Base-by-base conservation (phyloP, 2,888 invertebrate species). In the Brenthis hecate region DNA sequence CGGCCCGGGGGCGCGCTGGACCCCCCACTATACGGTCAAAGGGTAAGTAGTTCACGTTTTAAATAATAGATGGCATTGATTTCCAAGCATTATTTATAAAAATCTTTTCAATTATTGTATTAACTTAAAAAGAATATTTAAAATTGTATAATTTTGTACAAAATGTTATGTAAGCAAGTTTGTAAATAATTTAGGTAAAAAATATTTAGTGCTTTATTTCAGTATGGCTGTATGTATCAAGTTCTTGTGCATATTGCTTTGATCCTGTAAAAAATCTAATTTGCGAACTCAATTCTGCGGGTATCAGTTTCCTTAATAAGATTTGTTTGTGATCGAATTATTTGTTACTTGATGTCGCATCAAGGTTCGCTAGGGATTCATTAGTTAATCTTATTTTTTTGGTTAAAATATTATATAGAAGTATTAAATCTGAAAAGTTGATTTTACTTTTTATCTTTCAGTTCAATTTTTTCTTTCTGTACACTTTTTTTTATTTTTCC, bases 1-100 rank as follows among this genome's bases (percentile, higher is more conserved):
- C 94, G 94, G 87, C 94, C 94, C 80, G 93, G 94, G 90, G 93
- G 94, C 88, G 93, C 94, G 82, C 91, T 93, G 84, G 94, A 94
- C 90, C 93, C 93, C 90, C 93, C 94, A 81, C 94, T 94, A 89
- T 94, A 94, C 86, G 93, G 93, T 86, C 94, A 94, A 89, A 93
- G 94, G 94, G 95, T 95, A 86, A 88, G 93, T 86, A 76, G 72
- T 86, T 78, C 76, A 4, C 0, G 5, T 2, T 0, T 8, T 56
- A 23, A 47, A 5, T 16, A 28, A 80, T 76, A 92, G 92, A 87
- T 88, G 90, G 85, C 86, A 82, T 66, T 85, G 5, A 43, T n/a
- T 19, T 13, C 14, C 4, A 28, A 32, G 6, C 5, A 11, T 3
- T 53, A 36, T 36, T 28, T 50, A 19, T 23, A 5, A 8, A 47